phyloP scores from a whole-genome alignment of 2,797 vertebrate species.

The Protonibea diacanthus region DNA sequence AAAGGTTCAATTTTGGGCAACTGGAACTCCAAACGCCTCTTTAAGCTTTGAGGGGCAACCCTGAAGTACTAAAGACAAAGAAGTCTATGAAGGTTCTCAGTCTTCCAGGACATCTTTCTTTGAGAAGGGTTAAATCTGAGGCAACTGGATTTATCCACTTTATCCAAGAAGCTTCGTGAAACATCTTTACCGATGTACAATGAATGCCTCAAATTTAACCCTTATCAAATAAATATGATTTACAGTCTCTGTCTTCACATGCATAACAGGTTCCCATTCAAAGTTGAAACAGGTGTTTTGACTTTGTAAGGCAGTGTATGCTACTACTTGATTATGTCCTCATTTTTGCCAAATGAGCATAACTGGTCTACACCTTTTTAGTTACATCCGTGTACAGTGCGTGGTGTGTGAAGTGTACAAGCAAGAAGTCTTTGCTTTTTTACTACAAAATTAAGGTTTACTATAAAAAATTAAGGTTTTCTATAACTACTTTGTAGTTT shows the following conservation, averaged over 20 bases:
- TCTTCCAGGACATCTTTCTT: too few relatives aligned
- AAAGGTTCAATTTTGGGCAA: too few relatives aligned
- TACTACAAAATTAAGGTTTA: background rate
- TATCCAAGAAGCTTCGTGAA: too few relatives aligned
- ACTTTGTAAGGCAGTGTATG: background rate
- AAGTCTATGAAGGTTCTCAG: too few relatives aligned
- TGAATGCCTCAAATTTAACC: background rate
- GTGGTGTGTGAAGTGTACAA: background rate
- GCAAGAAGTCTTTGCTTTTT: background rate
- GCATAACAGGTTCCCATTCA: background rate
- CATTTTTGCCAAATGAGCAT: background rate
- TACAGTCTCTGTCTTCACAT: background rate
- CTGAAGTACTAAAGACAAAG: too few relatives aligned
- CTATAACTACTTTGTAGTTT: background rate
- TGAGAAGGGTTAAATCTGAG: too few relatives aligned
- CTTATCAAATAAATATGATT: too few relatives aligned
- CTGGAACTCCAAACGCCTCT: too few relatives aligned
- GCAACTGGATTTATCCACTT: too few relatives aligned
- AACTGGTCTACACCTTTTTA: background rate
- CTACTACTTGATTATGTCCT: background rate
- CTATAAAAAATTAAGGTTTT: background rate
- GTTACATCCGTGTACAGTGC: background rate
- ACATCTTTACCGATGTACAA: too few relatives aligned
- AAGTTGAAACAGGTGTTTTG: background rate
- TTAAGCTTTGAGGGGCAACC: too few relatives aligned